Percentiles rank a stretch among this genome's conserved stretches.
These are phyloP conservation scores for Sigmodon hispidus DNA, from an alignment of 2,113 vertebrate genomes.

Conservation along the genomic window DNA sequence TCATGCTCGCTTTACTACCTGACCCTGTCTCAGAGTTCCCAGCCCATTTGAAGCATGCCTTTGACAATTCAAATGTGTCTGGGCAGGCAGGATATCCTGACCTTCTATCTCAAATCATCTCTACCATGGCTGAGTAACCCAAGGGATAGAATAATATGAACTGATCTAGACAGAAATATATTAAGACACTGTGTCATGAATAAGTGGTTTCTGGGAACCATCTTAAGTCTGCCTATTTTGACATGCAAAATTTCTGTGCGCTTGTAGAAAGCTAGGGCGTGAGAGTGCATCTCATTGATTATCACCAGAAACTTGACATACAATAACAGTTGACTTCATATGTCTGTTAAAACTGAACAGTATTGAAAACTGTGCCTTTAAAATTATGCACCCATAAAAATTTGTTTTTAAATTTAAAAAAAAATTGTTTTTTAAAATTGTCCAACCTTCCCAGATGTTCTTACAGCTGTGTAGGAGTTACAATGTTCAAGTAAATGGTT, in stretches of 20 bases:
- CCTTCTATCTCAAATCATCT: not conserved
- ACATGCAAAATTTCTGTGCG: not conserved
- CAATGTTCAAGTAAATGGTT: not conserved
- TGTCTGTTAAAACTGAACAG: not conserved
- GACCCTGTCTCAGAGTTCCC: not conserved
- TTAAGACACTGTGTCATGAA: not conserved
- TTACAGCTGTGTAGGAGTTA: not conserved
- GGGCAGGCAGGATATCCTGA: not conserved
- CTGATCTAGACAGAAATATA: not conserved
- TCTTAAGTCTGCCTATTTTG: not conserved
- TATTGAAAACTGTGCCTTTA: not conserved
- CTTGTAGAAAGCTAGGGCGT: not conserved
- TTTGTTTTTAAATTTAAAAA: no score
- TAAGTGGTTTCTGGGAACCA: not conserved
- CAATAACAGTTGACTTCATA: constrained; percentile 2
- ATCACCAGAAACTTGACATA: not conserved
- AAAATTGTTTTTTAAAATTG: constrained; percentile 17
- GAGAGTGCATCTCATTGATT: not conserved
- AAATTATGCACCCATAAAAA: not conserved
- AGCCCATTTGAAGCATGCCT: not conserved
- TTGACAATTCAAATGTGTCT: not conserved
- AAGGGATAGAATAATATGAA: not conserved
- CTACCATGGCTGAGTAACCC: not conserved
- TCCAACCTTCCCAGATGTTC: not conserved
- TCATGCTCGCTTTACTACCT: not conserved